These are phyloP conservation scores for Hemibagrus guttatus DNA, from an alignment of 2,797 vertebrate species.

Conservation along the genomic window DNA sequence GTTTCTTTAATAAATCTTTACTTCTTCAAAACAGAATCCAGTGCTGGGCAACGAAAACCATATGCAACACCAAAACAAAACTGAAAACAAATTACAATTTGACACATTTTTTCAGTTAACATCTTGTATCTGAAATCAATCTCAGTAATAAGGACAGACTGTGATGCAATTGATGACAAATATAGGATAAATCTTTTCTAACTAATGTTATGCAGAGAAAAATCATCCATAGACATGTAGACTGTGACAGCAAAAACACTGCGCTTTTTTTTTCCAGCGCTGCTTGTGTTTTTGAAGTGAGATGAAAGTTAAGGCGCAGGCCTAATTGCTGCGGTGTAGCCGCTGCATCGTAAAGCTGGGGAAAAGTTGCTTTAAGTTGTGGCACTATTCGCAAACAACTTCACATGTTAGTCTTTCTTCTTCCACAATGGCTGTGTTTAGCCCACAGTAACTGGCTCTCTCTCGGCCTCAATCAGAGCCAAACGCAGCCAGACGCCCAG, in stretches of 20 bases:
- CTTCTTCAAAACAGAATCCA: slow-evolving; percentile 24
- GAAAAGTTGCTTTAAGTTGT: slow-evolving; percentile 71
- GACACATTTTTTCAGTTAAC: background rate
- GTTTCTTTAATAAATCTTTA: slow-evolving; percentile 38
- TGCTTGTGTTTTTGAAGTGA: slow-evolving; percentile 73
- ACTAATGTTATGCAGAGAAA: background rate
- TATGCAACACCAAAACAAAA: slow-evolving; percentile 1
- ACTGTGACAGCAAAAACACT: slow-evolving; percentile 3
- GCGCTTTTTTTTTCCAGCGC: slow-evolving; percentile 51
- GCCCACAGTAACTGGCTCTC: slow-evolving; percentile 61
- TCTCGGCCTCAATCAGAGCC: slow-evolving; percentile 51
- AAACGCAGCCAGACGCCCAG: slow-evolving; percentile 47
- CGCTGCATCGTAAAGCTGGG: slow-evolving; percentile 67
- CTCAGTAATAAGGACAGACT: background rate
- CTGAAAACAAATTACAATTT: slow-evolving; percentile 12
- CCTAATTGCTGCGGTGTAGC: slow-evolving; percentile 79
- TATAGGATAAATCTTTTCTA: slow-evolving; percentile 10
- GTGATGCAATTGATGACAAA: slow-evolving; percentile 19
- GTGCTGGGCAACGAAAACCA: slow-evolving; percentile 14
- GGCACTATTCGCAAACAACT: slow-evolving; percentile 64
- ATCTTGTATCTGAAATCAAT: background rate
- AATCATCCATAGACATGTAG: slow-evolving; percentile 1
- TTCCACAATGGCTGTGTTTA: slow-evolving; percentile 72
- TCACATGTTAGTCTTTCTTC: slow-evolving; percentile 70
- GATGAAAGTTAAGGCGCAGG: slow-evolving; percentile 76